A percentile compares a stretch with the other conserved stretches of the same genome.
Evolutionary conservation across 2,797 vertebrate genomes (phyloP).

Genomic region (Sebastes iracundus): DNA sequence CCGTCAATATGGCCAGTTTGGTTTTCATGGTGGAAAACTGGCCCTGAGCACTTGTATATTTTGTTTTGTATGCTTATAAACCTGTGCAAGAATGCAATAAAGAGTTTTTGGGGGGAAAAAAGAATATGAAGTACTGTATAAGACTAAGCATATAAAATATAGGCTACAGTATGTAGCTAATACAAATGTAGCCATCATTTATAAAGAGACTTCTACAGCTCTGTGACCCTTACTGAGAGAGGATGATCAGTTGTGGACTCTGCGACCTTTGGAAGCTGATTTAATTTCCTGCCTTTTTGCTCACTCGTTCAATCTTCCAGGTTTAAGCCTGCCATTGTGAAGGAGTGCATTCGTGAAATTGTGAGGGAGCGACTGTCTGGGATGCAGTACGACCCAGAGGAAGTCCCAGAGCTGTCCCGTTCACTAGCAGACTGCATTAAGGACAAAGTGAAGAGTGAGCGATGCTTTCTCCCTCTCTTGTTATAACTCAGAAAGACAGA

Average conservation of each 20-base stretch:
- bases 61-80: too few relatives aligned
- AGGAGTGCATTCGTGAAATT: constrained; percentile 86
- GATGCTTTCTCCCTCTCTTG: background rate
- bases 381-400: constrained; percentile 84
- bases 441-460: constrained; percentile 89
- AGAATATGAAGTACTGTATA: too few relatives aligned
- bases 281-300: background rate
- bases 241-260: background rate
- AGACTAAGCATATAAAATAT: background rate
- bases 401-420: constrained; percentile 81
- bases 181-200: background rate
- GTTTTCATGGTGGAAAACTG: too few relatives aligned
- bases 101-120: too few relatives aligned
- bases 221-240: background rate
- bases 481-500: background rate
- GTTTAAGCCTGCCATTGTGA: constrained; percentile 88
- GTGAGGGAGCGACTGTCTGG: constrained; percentile 87
- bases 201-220: background rate
- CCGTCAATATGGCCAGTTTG: too few relatives aligned
- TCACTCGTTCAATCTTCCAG: constrained; percentile 64
- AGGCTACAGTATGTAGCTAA: background rate
- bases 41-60: too few relatives aligned
- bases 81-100: too few relatives aligned
- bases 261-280: background rate
- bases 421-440: constrained; percentile 89